Evolutionary conservation across 2,113 vertebrate species (phyloP).

Genomic region (Cynopterus brachyotis): DNA sequence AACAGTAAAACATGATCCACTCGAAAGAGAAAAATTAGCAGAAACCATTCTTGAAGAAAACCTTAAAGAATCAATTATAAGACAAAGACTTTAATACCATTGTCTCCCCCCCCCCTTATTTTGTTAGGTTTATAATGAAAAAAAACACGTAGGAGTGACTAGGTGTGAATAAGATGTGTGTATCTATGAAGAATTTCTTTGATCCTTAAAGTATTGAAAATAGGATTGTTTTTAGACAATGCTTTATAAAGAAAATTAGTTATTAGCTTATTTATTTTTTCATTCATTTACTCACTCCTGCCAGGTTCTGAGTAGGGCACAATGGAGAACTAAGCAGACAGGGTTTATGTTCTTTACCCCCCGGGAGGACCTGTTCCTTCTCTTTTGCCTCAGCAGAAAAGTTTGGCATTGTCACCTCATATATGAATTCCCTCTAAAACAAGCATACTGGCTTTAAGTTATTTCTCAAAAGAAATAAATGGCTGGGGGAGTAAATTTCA

Average conservation of each 20-base stretch:
- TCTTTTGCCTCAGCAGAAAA: slow-evolving; percentile 2
- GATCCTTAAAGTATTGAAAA: not conserved
- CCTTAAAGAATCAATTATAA: not conserved
- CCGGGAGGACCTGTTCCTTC: not conserved
- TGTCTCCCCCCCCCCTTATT: no score
- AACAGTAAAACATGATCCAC: not conserved
- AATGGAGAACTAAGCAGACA: not conserved
- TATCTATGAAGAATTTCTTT: not conserved
- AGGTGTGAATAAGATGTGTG: not conserved
- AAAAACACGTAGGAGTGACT: not conserved
- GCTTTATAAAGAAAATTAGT: not conserved
- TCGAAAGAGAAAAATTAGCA: not conserved
- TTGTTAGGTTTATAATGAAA: not conserved
- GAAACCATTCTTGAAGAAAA: not conserved
- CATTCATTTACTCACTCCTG: not conserved
- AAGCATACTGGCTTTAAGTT: not conserved
- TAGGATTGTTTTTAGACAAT: not conserved
- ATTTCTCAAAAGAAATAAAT: not conserved
- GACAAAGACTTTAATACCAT: not conserved
- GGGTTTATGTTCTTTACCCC: not conserved
- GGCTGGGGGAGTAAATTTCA: not conserved
- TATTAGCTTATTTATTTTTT: not conserved
- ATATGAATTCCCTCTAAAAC: not conserved
- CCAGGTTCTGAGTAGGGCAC: not conserved
- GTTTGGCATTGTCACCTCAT: not conserved